These are phyloP conservation scores for Melolontha melolontha DNA, from an alignment of 2,888 invertebrate genomes.

Conservation along the genomic window DNA sequence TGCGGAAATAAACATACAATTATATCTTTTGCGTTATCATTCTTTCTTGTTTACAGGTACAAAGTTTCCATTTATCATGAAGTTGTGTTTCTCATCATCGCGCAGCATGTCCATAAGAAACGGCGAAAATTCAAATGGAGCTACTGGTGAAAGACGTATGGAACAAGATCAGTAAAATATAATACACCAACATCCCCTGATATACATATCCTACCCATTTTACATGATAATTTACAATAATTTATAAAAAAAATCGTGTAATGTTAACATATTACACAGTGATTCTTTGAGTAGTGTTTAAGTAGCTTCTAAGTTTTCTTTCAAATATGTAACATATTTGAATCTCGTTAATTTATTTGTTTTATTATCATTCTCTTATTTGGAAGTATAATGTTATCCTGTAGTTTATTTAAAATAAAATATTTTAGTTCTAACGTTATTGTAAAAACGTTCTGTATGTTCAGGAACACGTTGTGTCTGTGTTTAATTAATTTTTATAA, in stretches of 20 bases:
- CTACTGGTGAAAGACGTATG: constrained; percentile 53
- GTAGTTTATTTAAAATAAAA: constrained; percentile 31
- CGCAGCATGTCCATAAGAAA: constrained; percentile 71
- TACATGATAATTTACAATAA: constrained; percentile 39
- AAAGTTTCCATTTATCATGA: constrained; percentile 98
- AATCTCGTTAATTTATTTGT: constrained; percentile 42
- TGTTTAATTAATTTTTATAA: constrained; percentile 42
- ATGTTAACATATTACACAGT: constrained; percentile 32
- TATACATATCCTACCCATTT: constrained; percentile 43
- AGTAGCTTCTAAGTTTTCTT: constrained; percentile 37
- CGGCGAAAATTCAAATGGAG: constrained; percentile 61
- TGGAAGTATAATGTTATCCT: constrained; percentile 27
- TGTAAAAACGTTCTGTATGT: constrained; percentile 39
- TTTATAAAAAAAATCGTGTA: constrained; percentile 39
- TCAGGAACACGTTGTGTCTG: constrained; percentile 38
- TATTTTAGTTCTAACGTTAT: constrained; percentile 38
- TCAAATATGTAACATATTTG: constrained; percentile 39
- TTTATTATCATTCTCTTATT: constrained; percentile 8
- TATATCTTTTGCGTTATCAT: neutral
- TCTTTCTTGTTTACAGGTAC: constrained; percentile 74
- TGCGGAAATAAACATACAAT: too few relatives aligned
- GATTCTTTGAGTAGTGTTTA: constrained; percentile 35
- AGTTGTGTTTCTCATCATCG: constrained; percentile 93
- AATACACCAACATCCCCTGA: constrained; percentile 38
- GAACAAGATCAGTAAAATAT: constrained; percentile 55